phyloP scores from a whole-genome alignment of 1,140 invertebrate species.

The Saccostrea echinata region DNA sequence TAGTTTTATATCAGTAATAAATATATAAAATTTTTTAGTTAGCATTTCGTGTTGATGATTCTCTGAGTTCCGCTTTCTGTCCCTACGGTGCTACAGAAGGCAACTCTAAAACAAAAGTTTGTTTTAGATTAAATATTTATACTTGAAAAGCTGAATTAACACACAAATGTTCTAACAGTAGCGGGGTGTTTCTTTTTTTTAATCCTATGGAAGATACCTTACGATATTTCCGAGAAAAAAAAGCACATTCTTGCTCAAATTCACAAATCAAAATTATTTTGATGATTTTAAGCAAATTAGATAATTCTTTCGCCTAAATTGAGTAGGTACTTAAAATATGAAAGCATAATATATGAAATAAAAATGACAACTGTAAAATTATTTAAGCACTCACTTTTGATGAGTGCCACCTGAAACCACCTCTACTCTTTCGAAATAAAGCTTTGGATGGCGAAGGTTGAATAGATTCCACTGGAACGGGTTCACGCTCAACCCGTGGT shows the following conservation, averaged over 20 bases:
- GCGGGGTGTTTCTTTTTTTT: too few relatives aligned
- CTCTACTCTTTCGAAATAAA: slow-evolving; percentile 50
- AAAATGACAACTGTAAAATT: too few relatives aligned
- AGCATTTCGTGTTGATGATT: neutral
- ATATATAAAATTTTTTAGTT: neutral
- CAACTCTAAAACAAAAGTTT: neutral
- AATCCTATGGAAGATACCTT: too few relatives aligned
- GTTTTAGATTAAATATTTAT: neutral
- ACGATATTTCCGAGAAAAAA: too few relatives aligned
- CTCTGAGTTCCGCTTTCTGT: neutral
- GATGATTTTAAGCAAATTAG: too few relatives aligned
- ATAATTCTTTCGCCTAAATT: too few relatives aligned
- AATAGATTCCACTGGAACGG: slow-evolving; percentile 61
- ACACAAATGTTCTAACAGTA: neutral
- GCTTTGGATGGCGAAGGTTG: slow-evolving; percentile 54
- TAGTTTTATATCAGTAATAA: neutral
- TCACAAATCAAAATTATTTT: neutral
- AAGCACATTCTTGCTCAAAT: neutral
- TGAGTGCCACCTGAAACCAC: slow-evolving; percentile 41
- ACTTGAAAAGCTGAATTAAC: neutral
- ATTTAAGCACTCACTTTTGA: slow-evolving; percentile 59
- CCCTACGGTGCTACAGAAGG: slow-evolving; percentile 3
- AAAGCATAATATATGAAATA: slow-evolving; percentile 25
- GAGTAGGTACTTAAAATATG: too few relatives aligned
- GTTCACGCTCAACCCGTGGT: slow-evolving; percentile 45